phyloP scores from a whole-genome alignment of 2,797 vertebrate genomes.

The Halcyon leucocephala region DNA sequence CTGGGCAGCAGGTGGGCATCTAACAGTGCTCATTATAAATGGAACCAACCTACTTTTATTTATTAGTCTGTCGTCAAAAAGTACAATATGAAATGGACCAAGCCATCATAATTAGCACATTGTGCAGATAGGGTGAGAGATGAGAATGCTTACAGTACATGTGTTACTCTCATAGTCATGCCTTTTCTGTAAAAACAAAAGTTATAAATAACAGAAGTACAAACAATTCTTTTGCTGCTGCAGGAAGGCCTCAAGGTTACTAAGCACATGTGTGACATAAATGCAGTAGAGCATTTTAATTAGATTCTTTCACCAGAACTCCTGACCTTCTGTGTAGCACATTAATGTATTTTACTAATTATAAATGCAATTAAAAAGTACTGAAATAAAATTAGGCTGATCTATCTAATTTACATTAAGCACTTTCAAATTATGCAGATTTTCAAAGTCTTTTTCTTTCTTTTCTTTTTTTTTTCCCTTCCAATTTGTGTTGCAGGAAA shows the following conservation, averaged over 20 bases:
- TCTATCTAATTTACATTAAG: constrained; percentile 84
- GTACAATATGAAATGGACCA: not conserved
- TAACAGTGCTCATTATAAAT: not conserved
- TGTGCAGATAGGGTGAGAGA: not conserved
- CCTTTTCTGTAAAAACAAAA: not conserved
- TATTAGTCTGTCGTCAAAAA: not conserved
- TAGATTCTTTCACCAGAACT: constrained; percentile 78
- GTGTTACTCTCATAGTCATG: not conserved
- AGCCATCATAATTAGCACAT: not conserved
- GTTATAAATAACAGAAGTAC: constrained; percentile 10
- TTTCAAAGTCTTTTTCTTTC: constrained; percentile 60
- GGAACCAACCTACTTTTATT: not conserved
- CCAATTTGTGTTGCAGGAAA: constrained; percentile 71
- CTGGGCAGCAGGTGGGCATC: not conserved
- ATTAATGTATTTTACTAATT: constrained; percentile 86
- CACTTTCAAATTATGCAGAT: constrained; percentile 81
- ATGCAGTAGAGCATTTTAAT: constrained; percentile 77
- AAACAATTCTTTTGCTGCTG: not conserved
- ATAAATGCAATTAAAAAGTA: constrained; percentile 86
- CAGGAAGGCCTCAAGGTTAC: constrained; percentile 67
- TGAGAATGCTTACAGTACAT: not conserved
- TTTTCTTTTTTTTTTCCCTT: not conserved
- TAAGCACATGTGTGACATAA: constrained; percentile 51
- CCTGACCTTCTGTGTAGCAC: constrained; percentile 80
- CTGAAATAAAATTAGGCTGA: constrained; percentile 84